phyloP scores from a whole-genome alignment of 2,797 vertebrate species.

The Propithecus perrieri region DNA sequence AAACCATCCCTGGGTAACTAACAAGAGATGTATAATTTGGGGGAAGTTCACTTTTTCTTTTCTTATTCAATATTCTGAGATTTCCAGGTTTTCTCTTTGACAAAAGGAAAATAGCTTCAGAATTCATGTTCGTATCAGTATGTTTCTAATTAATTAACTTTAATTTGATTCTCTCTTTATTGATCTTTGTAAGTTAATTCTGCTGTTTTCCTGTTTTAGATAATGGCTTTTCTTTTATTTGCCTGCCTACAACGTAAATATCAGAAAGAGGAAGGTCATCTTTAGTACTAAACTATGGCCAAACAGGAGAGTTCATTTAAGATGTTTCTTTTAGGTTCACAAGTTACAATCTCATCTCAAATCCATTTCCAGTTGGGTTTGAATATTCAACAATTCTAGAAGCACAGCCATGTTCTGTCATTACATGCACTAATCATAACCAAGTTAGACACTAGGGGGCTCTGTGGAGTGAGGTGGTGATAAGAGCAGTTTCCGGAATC shows the following conservation, averaged over 20 bases:
- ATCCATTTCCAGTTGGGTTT: background rate
- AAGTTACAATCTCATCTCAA: background rate
- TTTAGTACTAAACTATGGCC: background rate
- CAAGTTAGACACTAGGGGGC: background rate
- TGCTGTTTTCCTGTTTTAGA: background rate
- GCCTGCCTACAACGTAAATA: constrained; percentile 46
- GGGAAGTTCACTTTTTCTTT: background rate
- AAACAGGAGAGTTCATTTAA: background rate
- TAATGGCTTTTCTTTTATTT: constrained; percentile 14
- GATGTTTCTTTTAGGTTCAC: background rate
- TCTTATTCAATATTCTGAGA: background rate
- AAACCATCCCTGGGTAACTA: background rate
- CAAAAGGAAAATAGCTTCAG: constrained; percentile 37
- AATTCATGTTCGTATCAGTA: background rate
- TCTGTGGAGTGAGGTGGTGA: background rate
- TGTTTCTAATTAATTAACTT: constrained; percentile 54
- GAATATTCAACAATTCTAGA: background rate
- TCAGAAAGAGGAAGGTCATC: background rate
- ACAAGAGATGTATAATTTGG: background rate
- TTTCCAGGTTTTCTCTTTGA: constrained; percentile 21
- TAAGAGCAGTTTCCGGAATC: background rate
- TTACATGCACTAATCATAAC: background rate
- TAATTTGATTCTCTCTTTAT: background rate
- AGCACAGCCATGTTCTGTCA: background rate
- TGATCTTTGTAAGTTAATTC: background rate